Evolutionary conservation across 2,113 vertebrate genomes (phyloP).

Genomic region (Tyrannus savana): DNA sequence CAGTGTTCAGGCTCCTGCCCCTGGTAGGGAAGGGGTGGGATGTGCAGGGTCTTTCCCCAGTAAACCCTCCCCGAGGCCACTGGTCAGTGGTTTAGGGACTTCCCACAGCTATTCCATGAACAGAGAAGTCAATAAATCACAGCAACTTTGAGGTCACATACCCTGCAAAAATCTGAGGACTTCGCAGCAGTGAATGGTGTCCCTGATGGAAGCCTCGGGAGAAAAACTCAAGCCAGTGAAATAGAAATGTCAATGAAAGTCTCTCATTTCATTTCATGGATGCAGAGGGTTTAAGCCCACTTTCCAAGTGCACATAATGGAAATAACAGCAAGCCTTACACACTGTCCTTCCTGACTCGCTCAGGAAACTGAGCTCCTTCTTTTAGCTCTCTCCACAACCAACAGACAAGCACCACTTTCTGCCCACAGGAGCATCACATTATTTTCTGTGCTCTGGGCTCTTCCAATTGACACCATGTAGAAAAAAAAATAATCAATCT

Average conservation of each 20-base stretch:
- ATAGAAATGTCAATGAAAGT: not conserved
- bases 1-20: not conserved
- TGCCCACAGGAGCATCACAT: not conserved
- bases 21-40: not conserved
- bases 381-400: not conserved
- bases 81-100: not conserved
- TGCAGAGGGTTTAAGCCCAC: not conserved
- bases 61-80: not conserved
- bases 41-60: not conserved
- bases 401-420: not conserved
- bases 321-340: not conserved
- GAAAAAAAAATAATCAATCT: not conserved
- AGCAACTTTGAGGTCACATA: not conserved
- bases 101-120: not conserved
- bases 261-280: not conserved
- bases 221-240: not conserved
- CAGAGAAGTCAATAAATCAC: not conserved
- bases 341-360: not conserved
- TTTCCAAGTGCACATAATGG: not conserved
- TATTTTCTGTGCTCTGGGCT: not conserved
- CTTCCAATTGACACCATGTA: not conserved
- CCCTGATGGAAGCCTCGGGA: not conserved
- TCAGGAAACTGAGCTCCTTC: not conserved
- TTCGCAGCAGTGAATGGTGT: not conserved
- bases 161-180: not conserved